Conservation (phyloP, 2,113 vertebrate genomes). For the Brienomyrus longianalis region DNA sequence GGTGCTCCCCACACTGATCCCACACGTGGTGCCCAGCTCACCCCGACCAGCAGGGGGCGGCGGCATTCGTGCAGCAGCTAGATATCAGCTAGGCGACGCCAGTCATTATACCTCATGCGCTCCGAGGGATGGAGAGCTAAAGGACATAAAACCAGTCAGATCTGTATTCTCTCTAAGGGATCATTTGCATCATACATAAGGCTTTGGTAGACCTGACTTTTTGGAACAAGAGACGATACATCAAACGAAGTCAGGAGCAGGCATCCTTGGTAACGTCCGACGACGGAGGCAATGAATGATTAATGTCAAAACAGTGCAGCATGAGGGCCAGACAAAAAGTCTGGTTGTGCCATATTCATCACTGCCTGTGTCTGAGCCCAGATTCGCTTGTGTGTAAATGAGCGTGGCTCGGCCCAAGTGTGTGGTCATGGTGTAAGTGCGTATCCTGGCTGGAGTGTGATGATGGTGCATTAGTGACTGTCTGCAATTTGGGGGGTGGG, state of each 20-base stretch:
- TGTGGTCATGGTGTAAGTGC: background rate
- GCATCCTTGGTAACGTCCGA: background rate
- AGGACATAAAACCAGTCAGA: background rate
- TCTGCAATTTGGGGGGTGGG: background rate
- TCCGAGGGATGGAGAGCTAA: background rate
- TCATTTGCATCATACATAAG: background rate
- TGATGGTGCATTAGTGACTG: conserved; percentile 22
- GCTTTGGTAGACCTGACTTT: background rate
- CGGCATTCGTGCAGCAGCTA: background rate
- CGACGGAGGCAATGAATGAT: background rate
- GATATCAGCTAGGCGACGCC: background rate
- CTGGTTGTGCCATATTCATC: background rate
- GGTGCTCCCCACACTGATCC: background rate
- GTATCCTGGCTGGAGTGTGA: background rate
- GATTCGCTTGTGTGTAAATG: background rate
- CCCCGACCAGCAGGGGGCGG: background rate
- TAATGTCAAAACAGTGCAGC: background rate
- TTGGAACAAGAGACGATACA: background rate
- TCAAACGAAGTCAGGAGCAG: background rate
- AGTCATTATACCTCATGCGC: background rate
- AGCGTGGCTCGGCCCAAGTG: background rate
- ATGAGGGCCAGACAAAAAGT: background rate
- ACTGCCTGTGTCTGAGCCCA: background rate
- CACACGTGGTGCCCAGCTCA: background rate
- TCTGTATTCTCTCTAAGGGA: conserved; percentile 3